Evolutionary conservation across 2,113 vertebrate genomes (phyloP).

Genomic region (Mesocricetus auratus): DNA sequence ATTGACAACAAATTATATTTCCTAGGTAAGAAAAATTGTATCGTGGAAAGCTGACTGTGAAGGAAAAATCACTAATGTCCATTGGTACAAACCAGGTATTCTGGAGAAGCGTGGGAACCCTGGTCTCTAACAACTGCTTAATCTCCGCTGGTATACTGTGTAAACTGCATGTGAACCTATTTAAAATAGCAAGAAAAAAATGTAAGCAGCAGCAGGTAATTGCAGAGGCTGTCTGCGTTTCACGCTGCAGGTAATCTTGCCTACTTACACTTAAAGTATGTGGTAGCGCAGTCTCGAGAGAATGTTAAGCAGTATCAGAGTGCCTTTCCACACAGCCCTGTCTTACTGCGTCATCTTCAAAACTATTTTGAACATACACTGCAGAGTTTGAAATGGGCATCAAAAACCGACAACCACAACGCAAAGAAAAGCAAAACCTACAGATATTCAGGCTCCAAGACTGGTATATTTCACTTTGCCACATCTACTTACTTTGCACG

Average conservation of each 20-base stretch:
- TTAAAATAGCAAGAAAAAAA: slow-evolving; percentile 27
- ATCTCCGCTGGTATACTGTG: neutral
- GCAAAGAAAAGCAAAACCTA: neutral
- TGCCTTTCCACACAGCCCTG: neutral
- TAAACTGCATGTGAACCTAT: neutral
- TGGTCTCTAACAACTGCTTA: neutral
- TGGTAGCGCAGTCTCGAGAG: neutral
- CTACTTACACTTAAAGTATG: neutral
- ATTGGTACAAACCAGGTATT: neutral
- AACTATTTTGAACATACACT: neutral
- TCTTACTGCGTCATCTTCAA: neutral
- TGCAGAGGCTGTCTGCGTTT: neutral
- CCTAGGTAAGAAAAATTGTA: neutral
- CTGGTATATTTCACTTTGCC: neutral
- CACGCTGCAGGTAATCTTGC: neutral
- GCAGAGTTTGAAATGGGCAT: neutral
- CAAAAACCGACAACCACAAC: neutral
- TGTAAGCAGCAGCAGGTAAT: neutral
- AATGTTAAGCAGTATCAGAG: slow-evolving; percentile 9
- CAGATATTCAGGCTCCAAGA: neutral
- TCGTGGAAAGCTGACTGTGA: neutral
- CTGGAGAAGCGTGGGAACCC: neutral
- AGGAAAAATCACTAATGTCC: neutral
- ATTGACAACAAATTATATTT: neutral
- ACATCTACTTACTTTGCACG: neutral